These are phyloP conservation scores for Drosophila kohkoa DNA, from an alignment of 1,140 invertebrate genomes.

Conservation along the genomic window DNA sequence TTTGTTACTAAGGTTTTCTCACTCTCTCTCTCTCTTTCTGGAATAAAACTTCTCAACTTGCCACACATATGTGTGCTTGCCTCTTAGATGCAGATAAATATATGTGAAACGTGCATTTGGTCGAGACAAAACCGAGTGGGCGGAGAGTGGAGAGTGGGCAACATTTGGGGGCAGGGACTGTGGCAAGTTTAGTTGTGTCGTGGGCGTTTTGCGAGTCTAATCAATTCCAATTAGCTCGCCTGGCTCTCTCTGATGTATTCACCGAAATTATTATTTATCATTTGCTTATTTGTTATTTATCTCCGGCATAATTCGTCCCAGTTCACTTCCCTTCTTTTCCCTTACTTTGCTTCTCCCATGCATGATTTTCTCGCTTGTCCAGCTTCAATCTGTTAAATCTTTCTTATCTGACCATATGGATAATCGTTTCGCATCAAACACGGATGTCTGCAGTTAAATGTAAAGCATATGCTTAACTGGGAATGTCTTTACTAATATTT, in stretches of 20 bases:
- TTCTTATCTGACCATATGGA: slow-evolving; percentile 20
- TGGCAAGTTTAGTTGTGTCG: slow-evolving; percentile 17
- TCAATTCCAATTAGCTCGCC: slow-evolving; percentile 84
- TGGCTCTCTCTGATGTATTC: slow-evolving; percentile 80
- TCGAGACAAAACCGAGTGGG: not conserved
- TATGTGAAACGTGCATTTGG: slow-evolving; percentile 74
- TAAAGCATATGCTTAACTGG: not conserved
- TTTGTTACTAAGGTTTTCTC: slow-evolving; percentile 64
- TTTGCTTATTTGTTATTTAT: slow-evolving; percentile 79
- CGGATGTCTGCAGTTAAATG: slow-evolving; percentile 8
- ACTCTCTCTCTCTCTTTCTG: slow-evolving; percentile 26
- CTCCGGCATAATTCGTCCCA: slow-evolving; percentile 37
- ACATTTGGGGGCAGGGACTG: not conserved
- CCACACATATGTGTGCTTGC: slow-evolving; percentile 60
- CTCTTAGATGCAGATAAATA: slow-evolving; percentile 81
- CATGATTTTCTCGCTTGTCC: slow-evolving; percentile 20
- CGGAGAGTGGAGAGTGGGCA: not conserved
- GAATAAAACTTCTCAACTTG: slow-evolving; percentile 50
- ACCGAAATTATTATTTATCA: slow-evolving; percentile 84
- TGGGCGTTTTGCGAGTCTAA: slow-evolving; percentile 68
- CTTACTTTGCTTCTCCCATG: not conserved
- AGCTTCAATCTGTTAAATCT: slow-evolving; percentile 26
- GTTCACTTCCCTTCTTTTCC: not conserved
- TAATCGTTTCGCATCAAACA: slow-evolving; percentile 5
- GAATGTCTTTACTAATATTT: not conserved